phyloP scores from a whole-genome alignment of 2,113 vertebrate genomes.

The Brachyistius frenatus region DNA sequence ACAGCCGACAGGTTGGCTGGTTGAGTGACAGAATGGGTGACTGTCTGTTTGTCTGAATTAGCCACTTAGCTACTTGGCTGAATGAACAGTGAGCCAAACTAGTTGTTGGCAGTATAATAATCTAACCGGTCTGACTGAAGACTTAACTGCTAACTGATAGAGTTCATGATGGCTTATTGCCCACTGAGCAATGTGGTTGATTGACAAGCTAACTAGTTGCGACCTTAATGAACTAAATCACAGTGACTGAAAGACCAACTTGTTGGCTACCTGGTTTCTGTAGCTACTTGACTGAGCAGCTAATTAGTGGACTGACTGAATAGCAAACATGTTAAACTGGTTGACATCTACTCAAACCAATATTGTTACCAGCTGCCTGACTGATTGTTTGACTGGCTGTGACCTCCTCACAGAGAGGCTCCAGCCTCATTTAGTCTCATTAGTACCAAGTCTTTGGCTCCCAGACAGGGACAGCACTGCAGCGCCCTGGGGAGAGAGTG shows the following conservation, averaged over 20 bases:
- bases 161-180: background rate
- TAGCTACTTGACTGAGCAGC: background rate
- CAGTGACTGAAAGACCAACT: background rate
- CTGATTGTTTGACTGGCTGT: constrained; percentile 70
- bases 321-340: constrained; percentile 24
- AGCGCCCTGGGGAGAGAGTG: constrained; percentile 55
- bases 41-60: background rate
- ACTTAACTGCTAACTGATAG: background rate
- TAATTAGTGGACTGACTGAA: background rate
- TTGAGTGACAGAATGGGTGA: background rate
- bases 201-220: background rate
- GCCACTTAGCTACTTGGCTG: no score
- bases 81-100: background rate
- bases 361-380: constrained; percentile 71
- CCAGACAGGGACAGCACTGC: constrained; percentile 62
- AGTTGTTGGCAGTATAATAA: background rate
- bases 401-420: constrained; percentile 70
- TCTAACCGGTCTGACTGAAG: background rate
- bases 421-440: constrained; percentile 79
- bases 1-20: constrained; percentile 1
- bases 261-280: background rate
- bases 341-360: constrained; percentile 29
- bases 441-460: constrained; percentile 74
- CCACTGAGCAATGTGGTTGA: background rate
- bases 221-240: background rate